phyloP scores from a whole-genome alignment of 2,888 invertebrate species.

The Plebejus melissa region DNA sequence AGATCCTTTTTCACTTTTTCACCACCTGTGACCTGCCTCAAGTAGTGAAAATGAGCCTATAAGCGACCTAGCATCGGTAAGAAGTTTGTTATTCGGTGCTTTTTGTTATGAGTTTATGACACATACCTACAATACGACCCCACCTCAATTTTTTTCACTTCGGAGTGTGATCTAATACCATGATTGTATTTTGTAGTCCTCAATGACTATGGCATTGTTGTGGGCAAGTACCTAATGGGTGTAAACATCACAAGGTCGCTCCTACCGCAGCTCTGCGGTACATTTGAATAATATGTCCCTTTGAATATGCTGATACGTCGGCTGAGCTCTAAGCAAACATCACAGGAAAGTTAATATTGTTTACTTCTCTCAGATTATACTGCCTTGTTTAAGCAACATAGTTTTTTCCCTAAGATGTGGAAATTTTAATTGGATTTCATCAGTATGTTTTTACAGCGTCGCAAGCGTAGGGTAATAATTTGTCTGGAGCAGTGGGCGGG shows the following conservation, averaged over 20 bases:
- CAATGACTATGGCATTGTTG: neutral
- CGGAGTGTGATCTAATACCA: neutral
- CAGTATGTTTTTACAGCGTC: neutral
- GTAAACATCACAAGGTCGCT: slow-evolving; percentile 16
- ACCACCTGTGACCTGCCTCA: too few species aligned
- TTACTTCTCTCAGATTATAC: neutral
- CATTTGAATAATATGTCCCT: slow-evolving; percentile 17
- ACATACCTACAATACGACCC: neutral
- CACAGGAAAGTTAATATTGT: neutral
- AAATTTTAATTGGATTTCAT: neutral
- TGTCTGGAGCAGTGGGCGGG: slow-evolving; percentile 6
- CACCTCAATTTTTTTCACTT: neutral
- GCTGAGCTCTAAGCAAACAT: neutral
- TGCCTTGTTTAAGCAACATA: neutral
- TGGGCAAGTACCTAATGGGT: slow-evolving; percentile 3
- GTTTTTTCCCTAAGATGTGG: too few species aligned
- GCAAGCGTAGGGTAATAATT: neutral
- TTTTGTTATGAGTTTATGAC: neutral
- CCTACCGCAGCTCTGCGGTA: neutral
- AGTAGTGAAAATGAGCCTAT: neutral
- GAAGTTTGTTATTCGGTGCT: neutral
- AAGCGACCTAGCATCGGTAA: too few species aligned
- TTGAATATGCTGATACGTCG: slow-evolving; percentile 1
- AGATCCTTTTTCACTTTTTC: too few species aligned
- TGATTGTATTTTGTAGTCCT: neutral